Percentiles rank a stretch among this genome's conserved stretches.
These are phyloP conservation scores for Alethe diademata DNA, from an alignment of 2,113 vertebrate genomes.

Conservation along the genomic window DNA sequence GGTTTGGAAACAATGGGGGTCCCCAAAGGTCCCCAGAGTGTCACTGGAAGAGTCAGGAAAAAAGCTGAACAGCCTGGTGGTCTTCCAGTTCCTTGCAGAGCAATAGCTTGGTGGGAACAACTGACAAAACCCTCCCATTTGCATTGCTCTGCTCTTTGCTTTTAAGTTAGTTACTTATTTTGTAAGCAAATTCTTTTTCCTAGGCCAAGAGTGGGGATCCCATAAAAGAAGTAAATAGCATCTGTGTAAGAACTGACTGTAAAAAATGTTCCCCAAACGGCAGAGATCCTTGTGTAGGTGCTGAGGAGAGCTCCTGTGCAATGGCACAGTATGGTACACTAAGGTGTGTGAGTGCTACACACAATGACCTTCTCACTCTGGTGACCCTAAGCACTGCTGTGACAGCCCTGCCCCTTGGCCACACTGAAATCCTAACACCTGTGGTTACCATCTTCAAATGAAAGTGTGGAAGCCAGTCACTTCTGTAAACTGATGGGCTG, in stretches of 20 bases:
- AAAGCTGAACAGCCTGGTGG: not conserved
- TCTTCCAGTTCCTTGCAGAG: not conserved
- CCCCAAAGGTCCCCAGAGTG: not conserved
- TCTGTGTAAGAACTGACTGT: not conserved
- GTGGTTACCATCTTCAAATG: not conserved
- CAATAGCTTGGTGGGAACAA: not conserved
- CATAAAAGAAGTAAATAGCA: not conserved
- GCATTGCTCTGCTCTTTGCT: not conserved
- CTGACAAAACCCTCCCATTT: not conserved
- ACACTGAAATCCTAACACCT: rapidly evolving
- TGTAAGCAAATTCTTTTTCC: not conserved
- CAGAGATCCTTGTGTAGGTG: not conserved
- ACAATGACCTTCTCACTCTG: rapidly evolving
- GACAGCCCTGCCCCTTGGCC: not conserved
- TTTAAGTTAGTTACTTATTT: not conserved
- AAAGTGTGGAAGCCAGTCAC: not conserved
- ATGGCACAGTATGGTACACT: rapidly evolving
- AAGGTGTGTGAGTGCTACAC: not conserved
- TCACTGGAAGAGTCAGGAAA: not conserved
- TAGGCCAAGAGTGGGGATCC: not conserved
- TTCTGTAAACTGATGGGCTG: not conserved
- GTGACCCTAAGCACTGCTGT: not conserved
- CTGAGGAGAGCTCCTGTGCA: not conserved
- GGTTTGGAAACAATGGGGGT: not conserved
- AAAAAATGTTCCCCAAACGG: not conserved